Evolutionary conservation across 2,113 vertebrate species (phyloP).

Genomic region (Gymnorhina tibicen): DNA sequence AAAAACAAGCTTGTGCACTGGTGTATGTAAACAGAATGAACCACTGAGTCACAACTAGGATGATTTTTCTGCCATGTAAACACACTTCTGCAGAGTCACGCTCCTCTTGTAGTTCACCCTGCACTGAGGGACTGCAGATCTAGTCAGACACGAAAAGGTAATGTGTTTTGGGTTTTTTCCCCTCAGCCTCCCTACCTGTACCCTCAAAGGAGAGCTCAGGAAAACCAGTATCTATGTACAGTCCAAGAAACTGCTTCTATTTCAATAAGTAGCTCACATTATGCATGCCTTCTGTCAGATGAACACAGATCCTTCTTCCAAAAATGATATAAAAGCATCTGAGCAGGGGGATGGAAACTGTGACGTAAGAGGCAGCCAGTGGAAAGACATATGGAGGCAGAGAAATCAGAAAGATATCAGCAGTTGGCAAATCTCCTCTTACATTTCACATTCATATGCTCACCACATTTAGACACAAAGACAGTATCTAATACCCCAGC

Average conservation of each 20-base stretch:
- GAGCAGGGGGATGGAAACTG: constrained; percentile 14
- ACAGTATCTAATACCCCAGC: neutral
- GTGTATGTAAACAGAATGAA: neutral
- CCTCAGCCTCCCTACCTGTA: neutral
- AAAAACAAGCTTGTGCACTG: neutral
- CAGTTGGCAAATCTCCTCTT: neutral
- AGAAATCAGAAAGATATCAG: constrained; percentile 17
- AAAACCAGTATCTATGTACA: neutral
- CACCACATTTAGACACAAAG: neutral
- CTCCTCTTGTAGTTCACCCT: neutral
- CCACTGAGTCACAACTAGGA: neutral
- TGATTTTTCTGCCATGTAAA: neutral
- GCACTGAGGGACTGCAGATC: neutral
- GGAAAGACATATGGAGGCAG: constrained; percentile 19
- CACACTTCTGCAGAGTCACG: neutral
- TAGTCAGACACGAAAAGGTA: neutral
- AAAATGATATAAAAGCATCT: constrained; percentile 14
- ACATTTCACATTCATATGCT: neutral
- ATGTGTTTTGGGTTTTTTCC: neutral
- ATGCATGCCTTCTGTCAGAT: constrained; percentile 16
- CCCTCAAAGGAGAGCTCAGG: neutral
- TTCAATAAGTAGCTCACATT: constrained; percentile 33
- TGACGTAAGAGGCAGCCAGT: constrained; percentile 13
- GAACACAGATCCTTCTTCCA: constrained; percentile 1
- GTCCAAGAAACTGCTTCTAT: constrained; percentile 13